phyloP scores from a whole-genome alignment of 2,888 invertebrate species.

The Kuschelorhynchus macadamiae region DNA sequence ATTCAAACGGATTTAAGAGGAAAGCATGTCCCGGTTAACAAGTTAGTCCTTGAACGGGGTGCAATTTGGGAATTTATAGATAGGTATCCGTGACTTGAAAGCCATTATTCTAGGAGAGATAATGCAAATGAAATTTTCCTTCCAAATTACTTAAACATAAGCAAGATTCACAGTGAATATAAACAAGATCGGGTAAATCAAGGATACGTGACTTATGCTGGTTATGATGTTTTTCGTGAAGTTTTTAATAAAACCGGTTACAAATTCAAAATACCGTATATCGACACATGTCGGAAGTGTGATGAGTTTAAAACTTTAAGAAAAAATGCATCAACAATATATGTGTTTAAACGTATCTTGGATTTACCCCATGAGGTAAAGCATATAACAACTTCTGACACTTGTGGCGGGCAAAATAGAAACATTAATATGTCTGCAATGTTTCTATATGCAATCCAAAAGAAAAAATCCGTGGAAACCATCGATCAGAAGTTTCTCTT shows the following conservation, averaged over 20 bases:
- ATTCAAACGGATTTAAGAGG: conserved; percentile 10
- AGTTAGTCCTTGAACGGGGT: neutral
- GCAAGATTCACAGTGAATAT: conserved; percentile 2
- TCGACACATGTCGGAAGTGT: conserved; percentile 11
- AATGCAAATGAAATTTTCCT: conserved; percentile 6
- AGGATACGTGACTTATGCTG: neutral
- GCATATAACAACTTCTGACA: no score
- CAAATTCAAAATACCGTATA: conserved; percentile 14
- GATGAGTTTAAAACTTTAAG: conserved; percentile 8
- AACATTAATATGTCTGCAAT: no score
- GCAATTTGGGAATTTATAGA: conserved; percentile 9
- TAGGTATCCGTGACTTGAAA: neutral
- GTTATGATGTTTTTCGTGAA: conserved; percentile 10
- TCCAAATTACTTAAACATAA: conserved; percentile 2
- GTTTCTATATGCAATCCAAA: no score
- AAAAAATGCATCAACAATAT: neutral
- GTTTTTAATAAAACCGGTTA: conserved; percentile 8
- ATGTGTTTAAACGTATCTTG: no score
- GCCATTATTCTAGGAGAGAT: conserved; percentile 7
- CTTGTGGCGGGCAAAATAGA: no score
- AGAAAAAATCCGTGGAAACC: no score
- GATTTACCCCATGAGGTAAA: no score
- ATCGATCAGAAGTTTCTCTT: no score
- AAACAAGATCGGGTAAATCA: neutral
- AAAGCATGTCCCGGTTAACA: neutral